A percentile compares a stretch with the other conserved stretches of the same genome.
phyloP scores from a whole-genome alignment of 2,888 invertebrate genomes.

The Xanthostigma xanthostigma region DNA sequence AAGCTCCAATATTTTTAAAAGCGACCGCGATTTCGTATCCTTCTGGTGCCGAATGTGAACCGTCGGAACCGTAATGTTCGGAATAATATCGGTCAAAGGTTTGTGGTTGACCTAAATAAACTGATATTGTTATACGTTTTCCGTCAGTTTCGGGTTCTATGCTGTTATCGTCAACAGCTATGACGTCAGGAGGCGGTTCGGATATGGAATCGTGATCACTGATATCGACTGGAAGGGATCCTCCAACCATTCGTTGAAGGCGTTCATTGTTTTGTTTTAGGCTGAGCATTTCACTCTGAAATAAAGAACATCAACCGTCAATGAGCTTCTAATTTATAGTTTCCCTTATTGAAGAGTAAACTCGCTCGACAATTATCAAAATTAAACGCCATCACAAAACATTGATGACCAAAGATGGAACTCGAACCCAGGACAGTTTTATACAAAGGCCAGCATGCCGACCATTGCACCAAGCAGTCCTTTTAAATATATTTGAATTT shows the following conservation, averaged over 20 bases:
- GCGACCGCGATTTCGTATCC: slow-evolving; percentile 72
- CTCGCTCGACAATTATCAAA: too few relatives aligned
- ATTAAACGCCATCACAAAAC: too few relatives aligned
- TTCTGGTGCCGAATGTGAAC: slow-evolving; percentile 26
- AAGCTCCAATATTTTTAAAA: slow-evolving; percentile 76
- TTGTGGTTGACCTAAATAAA: slow-evolving; percentile 73
- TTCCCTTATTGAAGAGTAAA: too few relatives aligned
- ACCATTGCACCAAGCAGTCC: too few relatives aligned
- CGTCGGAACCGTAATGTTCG: slow-evolving; percentile 27
- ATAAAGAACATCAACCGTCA: slow-evolving; percentile 13
- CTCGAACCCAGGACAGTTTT: too few relatives aligned
- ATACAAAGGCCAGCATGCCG: too few relatives aligned
- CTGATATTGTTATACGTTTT: slow-evolving; percentile 75
- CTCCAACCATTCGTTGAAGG: slow-evolving; percentile 66
- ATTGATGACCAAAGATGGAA: too few relatives aligned
- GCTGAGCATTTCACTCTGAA: slow-evolving; percentile 87
- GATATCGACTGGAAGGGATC: slow-evolving; percentile 21
- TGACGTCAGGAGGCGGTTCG: slow-evolving; percentile 24
- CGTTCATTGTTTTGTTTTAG: slow-evolving; percentile 94
- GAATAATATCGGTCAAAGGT: slow-evolving; percentile 39
- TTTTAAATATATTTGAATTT: too few relatives aligned
- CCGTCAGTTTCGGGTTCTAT: slow-evolving; percentile 43
- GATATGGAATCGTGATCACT: slow-evolving; percentile 25
- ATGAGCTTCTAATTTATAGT: neutral
- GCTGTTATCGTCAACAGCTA: slow-evolving; percentile 2